Evolutionary conservation across 2,888 invertebrate genomes (phyloP).

Genomic region (Eubasilissa splendida): DNA sequence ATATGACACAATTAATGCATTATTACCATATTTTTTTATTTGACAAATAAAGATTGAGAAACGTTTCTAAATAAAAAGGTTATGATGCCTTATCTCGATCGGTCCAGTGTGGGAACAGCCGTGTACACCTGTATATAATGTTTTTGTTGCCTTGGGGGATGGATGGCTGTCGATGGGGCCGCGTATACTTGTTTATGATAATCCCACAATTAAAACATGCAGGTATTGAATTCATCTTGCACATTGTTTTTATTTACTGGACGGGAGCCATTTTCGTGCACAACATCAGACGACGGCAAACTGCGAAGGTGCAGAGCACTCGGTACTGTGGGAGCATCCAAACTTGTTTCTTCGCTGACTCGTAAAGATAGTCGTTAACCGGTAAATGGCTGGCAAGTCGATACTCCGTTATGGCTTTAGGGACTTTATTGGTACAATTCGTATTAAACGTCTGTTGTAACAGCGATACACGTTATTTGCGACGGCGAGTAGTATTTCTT

Average conservation of each 20-base stretch:
- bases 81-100: conserved; percentile 12
- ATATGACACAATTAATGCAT: no score
- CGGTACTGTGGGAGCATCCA: conserved; percentile 20
- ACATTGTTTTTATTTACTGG: conserved; percentile 9
- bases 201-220: not conserved
- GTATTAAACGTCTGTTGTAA: conserved; percentile 7
- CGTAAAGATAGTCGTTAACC: conserved; percentile 42
- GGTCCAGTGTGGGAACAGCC: conserved; percentile 22
- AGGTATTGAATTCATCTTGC: not conserved
- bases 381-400: conserved; percentile 41
- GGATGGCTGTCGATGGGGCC: not conserved
- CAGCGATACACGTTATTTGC: conserved; percentile 20
- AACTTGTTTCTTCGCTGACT: conserved; percentile 39
- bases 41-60: not conserved
- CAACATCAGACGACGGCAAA: not conserved
- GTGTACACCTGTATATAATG: conserved; percentile 3
- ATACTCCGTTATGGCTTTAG: conserved; percentile 53
- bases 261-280: conserved; percentile 27
- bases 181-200: conserved; percentile 8
- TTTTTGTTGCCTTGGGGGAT: not conserved
- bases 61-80: not conserved
- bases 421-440: conserved; percentile 42
- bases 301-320: not conserved
- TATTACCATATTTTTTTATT: no score
- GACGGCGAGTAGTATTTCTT: not conserved